Base-by-base conservation (phyloP, 2,888 invertebrate genomes). In the Omphaloscelis lunosa region DNA sequence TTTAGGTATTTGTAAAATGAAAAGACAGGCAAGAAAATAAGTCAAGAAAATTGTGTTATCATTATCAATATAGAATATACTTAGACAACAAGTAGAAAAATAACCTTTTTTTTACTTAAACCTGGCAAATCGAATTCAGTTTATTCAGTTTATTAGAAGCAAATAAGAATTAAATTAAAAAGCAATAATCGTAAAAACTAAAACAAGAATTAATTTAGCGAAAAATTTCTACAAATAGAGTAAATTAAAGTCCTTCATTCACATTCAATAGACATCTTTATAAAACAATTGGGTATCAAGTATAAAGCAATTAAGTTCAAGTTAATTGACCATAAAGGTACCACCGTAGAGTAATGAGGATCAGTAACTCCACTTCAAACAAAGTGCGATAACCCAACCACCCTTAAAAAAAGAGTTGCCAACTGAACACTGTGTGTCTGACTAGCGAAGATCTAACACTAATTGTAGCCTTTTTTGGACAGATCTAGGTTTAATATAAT, bases 291-390 rank as follows among this genome's bases (percentile, higher is more conserved):
- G 84, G 34, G 72, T 86, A 79, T 86, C 84, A 79, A 79, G 84
- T 84, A 86, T 85, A 73, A 86, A 88, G 86, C 74, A 86, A 88
- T 88, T 88, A 86, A 79, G 83, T 87, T 78, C 51, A 75, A 79
- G 80, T 86, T 83, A 88, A 86, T 88, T 88, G 86, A 72, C 74
- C 88, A 76, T 80, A 79, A 77, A 85, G 70, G 65, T 73, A 62
- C 34, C 75, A 76, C 0, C 17, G 23, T 11, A 27, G 6, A 71
- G 56, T 12, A 20, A 27, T 48, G 6, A 39, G 1, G 0, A 4
- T 20, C 74, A 83, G 84, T 51, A 84, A 53, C 5, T 39, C 17
- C 29, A 83, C 58, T 78, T 41, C 0, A 12, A 67, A 53, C 29
- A 51, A 51, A 48, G 23, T 29, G 5, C 20, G 23, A 20, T 27